Conservation (phyloP, 2,888 invertebrate genomes). For the Drosophila stalkeri region DNA sequence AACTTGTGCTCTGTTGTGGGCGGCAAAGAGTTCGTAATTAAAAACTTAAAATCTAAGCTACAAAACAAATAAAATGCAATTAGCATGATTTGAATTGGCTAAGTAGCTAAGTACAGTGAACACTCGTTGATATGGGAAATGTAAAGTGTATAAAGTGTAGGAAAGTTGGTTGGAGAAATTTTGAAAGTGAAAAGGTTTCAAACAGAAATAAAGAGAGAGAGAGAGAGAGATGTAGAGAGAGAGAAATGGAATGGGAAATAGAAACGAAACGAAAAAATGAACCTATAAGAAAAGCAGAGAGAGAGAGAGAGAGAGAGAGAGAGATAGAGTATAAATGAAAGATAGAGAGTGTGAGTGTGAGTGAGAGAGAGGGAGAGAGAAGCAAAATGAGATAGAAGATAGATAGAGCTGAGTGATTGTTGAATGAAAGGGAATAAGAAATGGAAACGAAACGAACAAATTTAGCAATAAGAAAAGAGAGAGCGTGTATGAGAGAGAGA, state of each 20-base stretch:
- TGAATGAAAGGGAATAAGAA: background rate
- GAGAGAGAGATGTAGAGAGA: background rate
- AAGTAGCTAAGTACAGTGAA: conserved; percentile 72
- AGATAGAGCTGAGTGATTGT: background rate
- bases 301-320: background rate
- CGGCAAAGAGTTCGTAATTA: conserved; percentile 52
- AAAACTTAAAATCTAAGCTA: conserved; percentile 78
- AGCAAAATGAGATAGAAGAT: background rate
- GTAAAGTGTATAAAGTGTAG: background rate
- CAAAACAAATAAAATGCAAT: conserved; percentile 85
- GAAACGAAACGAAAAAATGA: too few relatives aligned
- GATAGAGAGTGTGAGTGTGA: accelerated
- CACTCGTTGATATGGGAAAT: background rate
- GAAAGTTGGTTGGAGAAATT: background rate
- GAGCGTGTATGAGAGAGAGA: too few relatives aligned
- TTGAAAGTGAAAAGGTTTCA: too few relatives aligned
- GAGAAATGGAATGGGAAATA: too few relatives aligned
- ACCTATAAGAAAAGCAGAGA: background rate
- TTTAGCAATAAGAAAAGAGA: background rate
- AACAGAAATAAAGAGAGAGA: too few relatives aligned
- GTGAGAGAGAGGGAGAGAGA: background rate
- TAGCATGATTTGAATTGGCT: conserved; percentile 85
- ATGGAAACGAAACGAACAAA: background rate
- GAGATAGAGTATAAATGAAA: background rate
- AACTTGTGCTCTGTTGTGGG: background rate